Percentiles rank a stretch among this genome's conserved stretches.
phyloP scores from a whole-genome alignment of 2,797 vertebrate species.

The Melanogrammus aeglefinus region DNA sequence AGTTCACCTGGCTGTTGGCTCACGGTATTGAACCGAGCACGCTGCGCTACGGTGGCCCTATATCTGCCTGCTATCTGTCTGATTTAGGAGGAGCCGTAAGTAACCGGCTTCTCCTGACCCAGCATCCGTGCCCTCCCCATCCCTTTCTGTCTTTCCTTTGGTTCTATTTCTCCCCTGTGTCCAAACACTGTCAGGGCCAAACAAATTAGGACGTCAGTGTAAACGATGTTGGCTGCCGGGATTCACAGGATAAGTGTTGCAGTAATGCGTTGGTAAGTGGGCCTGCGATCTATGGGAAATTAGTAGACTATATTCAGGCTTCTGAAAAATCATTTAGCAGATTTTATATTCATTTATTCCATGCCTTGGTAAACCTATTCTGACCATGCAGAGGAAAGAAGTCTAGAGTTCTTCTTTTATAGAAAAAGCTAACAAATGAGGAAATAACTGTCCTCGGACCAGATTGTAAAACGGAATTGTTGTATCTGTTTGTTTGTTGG shows the following conservation, averaged over 20 bases:
- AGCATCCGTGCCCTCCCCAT: constrained; percentile 48
- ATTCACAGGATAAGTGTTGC: not conserved
- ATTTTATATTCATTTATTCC: constrained; percentile 36
- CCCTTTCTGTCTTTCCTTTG: constrained; percentile 46
- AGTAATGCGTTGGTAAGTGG: not conserved
- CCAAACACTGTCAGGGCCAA: constrained; percentile 58
- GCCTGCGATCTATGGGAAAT: constrained; percentile 60
- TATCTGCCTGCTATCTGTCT: constrained; percentile 63
- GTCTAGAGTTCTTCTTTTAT: not conserved
- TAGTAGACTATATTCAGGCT: constrained; percentile 59
- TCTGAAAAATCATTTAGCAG: constrained; percentile 57
- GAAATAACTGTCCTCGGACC: constrained; percentile 22
- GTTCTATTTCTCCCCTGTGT: constrained; percentile 61
- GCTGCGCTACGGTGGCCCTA: constrained; percentile 35
- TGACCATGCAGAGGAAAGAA: constrained; percentile 32
- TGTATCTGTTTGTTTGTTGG: constrained; percentile 28
- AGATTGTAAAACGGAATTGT: not conserved
- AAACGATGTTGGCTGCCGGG: constrained; percentile 49
- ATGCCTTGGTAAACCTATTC: constrained; percentile 53
- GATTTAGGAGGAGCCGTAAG: constrained; percentile 70
- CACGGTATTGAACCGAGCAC: constrained; percentile 20
- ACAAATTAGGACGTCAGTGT: constrained; percentile 56
- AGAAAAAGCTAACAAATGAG: constrained; percentile 5
- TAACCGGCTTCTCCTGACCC: constrained; percentile 63
- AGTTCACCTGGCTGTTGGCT: constrained; percentile 23